phyloP scores from a whole-genome alignment of 2,797 vertebrate species.

The Pseudopleuronectes americanus region DNA sequence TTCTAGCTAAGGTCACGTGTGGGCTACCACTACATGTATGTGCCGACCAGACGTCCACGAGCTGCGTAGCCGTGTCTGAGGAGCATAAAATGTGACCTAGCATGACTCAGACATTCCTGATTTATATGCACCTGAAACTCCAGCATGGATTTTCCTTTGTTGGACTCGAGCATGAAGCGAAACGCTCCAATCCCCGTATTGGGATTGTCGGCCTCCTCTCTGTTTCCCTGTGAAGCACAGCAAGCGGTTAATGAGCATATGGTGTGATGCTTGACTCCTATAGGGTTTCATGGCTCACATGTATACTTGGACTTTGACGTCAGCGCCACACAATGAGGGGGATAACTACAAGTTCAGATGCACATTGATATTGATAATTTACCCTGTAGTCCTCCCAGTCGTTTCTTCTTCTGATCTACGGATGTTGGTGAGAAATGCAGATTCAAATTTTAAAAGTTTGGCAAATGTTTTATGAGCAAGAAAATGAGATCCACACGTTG shows the following conservation, averaged over 20 bases:
- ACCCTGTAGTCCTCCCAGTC: no score
- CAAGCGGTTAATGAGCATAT: background rate
- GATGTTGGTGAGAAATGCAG: no score
- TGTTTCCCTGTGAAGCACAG: slow-evolving; percentile 87
- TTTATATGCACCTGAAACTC: slow-evolving; percentile 92
- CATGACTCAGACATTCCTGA: slow-evolving; percentile 4
- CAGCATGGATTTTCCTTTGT: slow-evolving; percentile 99
- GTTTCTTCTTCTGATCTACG: no score
- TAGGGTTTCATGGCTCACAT: background rate
- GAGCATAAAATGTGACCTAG: slow-evolving; percentile 5
- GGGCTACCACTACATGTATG: background rate
- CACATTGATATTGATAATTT: background rate
- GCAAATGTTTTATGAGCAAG: background rate
- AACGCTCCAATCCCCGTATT: slow-evolving; percentile 97
- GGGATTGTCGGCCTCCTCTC: slow-evolving; percentile 95
- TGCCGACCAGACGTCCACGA: background rate
- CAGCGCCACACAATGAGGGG: background rate
- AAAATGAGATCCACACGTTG: background rate
- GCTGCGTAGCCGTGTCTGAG: background rate
- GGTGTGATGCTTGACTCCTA: background rate
- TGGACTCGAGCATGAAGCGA: slow-evolving; percentile 98
- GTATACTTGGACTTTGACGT: background rate
- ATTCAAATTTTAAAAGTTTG: no score
- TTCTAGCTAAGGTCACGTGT: background rate
- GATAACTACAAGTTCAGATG: background rate